phyloP scores from a whole-genome alignment of 2,888 invertebrate species.

The Drosophila algonquin region DNA sequence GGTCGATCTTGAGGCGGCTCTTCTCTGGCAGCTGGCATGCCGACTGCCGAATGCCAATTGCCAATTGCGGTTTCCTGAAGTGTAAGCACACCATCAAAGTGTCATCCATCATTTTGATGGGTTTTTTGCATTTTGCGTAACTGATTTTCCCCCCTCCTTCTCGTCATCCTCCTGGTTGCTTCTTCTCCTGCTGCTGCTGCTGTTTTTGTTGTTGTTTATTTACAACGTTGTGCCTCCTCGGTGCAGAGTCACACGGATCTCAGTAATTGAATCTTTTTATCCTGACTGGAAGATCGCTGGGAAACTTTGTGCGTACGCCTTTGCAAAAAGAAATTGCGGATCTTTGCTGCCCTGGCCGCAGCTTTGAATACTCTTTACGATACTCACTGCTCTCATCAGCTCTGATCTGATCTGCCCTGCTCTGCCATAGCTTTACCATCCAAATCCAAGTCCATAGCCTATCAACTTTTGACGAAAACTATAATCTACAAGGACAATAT shows the following conservation, averaged over 20 bases:
- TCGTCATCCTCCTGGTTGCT: no score
- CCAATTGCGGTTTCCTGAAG: slow-evolving; percentile 67
- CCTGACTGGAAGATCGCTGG: slow-evolving; percentile 65
- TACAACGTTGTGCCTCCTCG: slow-evolving; percentile 66
- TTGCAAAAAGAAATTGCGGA: neutral
- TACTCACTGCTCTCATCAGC: no score
- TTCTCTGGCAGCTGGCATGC: slow-evolving; percentile 35
- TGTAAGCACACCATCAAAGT: slow-evolving; percentile 72
- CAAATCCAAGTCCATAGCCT: neutral
- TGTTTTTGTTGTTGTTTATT: slow-evolving; percentile 49
- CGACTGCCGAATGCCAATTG: slow-evolving; percentile 57
- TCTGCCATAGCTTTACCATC: no score
- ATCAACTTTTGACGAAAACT: no score
- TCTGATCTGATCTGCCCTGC: no score
- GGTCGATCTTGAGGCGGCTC: slow-evolving; percentile 36
- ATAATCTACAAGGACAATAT: no score
- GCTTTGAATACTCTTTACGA: slow-evolving; percentile 5
- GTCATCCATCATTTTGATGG: slow-evolving; percentile 83
- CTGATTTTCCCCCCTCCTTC: slow-evolving; percentile 1
- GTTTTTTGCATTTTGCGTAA: slow-evolving; percentile 61
- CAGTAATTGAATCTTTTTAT: slow-evolving; percentile 78
- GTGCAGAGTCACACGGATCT: slow-evolving; percentile 42
- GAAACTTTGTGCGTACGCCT: slow-evolving; percentile 51
- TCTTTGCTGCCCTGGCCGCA: neutral
- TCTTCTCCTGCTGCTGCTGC: neutral